Evolutionary conservation across 2,888 invertebrate species (phyloP).

Genomic region (Plusia festucae): DNA sequence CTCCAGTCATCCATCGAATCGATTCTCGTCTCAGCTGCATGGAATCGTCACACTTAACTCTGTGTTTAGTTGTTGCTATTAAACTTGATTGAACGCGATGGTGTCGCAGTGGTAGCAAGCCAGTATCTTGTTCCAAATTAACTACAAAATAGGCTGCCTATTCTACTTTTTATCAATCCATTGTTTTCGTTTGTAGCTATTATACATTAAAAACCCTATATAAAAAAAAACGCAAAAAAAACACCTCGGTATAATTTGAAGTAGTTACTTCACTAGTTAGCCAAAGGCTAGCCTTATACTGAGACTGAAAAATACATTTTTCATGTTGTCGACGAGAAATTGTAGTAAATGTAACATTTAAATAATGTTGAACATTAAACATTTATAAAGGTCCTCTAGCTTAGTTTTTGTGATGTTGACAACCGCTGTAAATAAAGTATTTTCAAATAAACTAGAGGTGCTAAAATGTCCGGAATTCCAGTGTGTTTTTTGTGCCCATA

Average conservation of each 20-base stretch:
- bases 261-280: slow-evolving; percentile 51
- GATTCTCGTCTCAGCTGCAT: too few relatives aligned
- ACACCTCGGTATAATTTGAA: slow-evolving; percentile 41
- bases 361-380: slow-evolving; percentile 24
- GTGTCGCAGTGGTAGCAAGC: too few relatives aligned
- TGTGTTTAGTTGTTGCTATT: too few relatives aligned
- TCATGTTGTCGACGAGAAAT: slow-evolving; percentile 52
- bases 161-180: too few relatives aligned
- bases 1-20: too few relatives aligned
- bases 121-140: too few relatives aligned
- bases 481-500: background rate
- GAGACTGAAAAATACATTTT: slow-evolving; percentile 38
- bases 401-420: background rate
- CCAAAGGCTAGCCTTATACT: slow-evolving; percentile 49
- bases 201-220: too few relatives aligned
- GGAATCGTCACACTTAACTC: too few relatives aligned
- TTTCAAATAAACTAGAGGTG: background rate
- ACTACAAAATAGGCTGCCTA: too few relatives aligned
- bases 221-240: slow-evolving; percentile 29
- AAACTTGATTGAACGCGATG: background rate
- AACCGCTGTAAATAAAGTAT: background rate
- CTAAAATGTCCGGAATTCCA: background rate
- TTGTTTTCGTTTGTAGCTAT: too few relatives aligned
- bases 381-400: slow-evolving; percentile 19
- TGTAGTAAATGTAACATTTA: slow-evolving; percentile 42